These are phyloP conservation scores for Simalia tracyae DNA, from an alignment of 2,797 vertebrate species.

Conservation along the genomic window DNA sequence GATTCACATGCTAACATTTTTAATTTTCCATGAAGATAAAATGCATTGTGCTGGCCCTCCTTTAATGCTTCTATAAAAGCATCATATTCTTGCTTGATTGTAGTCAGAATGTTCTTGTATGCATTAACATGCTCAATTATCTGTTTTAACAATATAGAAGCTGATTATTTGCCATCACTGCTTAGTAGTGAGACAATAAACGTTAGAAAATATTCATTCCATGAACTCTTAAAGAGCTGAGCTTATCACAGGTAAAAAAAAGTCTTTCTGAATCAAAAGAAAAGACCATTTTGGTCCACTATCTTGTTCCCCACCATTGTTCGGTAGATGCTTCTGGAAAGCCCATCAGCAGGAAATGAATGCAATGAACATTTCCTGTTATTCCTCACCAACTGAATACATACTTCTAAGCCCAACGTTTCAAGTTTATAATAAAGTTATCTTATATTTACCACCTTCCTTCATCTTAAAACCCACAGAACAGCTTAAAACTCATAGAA, in stretches of 20 bases:
- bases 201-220: background rate
- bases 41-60: slow-evolving; percentile 56
- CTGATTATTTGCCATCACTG: background rate
- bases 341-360: background rate
- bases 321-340: background rate
- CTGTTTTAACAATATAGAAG: slow-evolving; percentile 55
- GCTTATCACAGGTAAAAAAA: background rate
- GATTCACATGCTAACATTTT: slow-evolving; percentile 68
- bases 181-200: background rate
- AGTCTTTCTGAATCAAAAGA: background rate
- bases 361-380: background rate
- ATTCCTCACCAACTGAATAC: background rate
- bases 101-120: slow-evolving; percentile 75
- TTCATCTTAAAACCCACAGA: background rate
- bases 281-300: background rate
- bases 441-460: background rate
- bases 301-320: background rate
- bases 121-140: slow-evolving; percentile 72
- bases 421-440: background rate
- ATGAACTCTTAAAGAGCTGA: background rate
- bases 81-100: slow-evolving; percentile 79
- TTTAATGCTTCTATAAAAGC: slow-evolving; percentile 71
- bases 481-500: background rate
- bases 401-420: background rate
- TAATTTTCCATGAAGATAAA: slow-evolving; percentile 58